phyloP scores from a whole-genome alignment of 1,140 invertebrate species.

The Hylyphantes graminicola region DNA sequence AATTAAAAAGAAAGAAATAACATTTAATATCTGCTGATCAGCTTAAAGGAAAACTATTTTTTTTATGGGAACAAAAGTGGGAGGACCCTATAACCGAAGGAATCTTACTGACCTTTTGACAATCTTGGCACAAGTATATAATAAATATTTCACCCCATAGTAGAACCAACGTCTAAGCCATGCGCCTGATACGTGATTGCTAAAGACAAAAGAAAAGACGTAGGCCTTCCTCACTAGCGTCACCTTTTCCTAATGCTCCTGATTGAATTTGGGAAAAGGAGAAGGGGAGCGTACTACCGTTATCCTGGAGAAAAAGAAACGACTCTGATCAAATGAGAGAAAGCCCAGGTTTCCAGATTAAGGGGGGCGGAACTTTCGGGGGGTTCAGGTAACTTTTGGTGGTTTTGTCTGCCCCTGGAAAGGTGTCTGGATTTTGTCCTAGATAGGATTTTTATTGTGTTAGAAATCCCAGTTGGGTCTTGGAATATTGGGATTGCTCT shows the following conservation, averaged over 20 bases:
- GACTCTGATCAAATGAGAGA: conserved; percentile 52
- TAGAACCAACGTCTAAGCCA: background rate
- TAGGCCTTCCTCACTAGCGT: conserved; percentile 1
- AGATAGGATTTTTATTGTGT: background rate
- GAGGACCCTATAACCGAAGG: too few relatives aligned
- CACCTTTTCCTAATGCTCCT: conserved; percentile 34
- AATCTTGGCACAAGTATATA: too few relatives aligned
- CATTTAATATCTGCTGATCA: too few relatives aligned
- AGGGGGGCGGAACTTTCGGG: background rate
- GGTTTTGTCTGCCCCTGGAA: too few relatives aligned
- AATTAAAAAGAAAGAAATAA: too few relatives aligned
- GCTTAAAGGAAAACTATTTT: too few relatives aligned
- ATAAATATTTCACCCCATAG: background rate
- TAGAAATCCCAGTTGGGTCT: background rate
- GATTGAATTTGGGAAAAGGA: conserved; percentile 48
- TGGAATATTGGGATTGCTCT: background rate
- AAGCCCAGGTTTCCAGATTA: conserved; percentile 21
- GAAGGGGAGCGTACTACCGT: conserved; percentile 17
- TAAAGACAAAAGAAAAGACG: conserved; percentile 46
- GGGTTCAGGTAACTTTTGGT: conserved; percentile 21
- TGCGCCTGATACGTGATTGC: conserved; percentile 26
- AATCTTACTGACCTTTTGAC: too few relatives aligned
- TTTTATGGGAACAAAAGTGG: too few relatives aligned
- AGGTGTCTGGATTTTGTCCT: too few relatives aligned
- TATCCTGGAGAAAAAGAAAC: conserved; percentile 39